A percentile compares a stretch with the other conserved stretches of the same genome.
phyloP scores from a whole-genome alignment of 2,797 vertebrate species.

The Premnoplex brunnescens region DNA sequence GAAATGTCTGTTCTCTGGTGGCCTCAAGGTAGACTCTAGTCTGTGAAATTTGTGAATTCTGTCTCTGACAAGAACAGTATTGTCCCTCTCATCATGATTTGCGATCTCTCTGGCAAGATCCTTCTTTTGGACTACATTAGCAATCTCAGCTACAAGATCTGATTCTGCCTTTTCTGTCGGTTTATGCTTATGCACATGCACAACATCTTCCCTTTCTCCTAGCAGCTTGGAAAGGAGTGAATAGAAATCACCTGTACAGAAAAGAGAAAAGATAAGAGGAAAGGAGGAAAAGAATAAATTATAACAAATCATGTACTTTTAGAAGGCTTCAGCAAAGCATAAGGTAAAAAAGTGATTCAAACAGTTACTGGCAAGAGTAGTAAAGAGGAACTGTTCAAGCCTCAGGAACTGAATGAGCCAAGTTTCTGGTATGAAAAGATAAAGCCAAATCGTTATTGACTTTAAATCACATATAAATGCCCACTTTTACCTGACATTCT shows the following conservation, averaged over 20 bases:
- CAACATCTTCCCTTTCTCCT: conserved; percentile 88
- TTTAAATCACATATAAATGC: neutral
- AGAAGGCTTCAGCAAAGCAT: conserved; percentile 13
- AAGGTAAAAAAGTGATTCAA: conserved; percentile 13
- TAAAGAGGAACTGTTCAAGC: neutral
- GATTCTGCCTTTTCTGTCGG: conserved; percentile 85
- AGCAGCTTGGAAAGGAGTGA: conserved; percentile 93
- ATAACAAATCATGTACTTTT: conserved; percentile 25
- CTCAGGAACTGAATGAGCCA: neutral
- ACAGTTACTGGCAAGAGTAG: neutral
- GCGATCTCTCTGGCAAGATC: conserved; percentile 81
- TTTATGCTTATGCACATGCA: conserved; percentile 85
- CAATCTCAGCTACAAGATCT: conserved; percentile 88
- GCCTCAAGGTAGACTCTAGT: conserved; percentile 86
- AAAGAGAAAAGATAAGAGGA: conserved; percentile 70
- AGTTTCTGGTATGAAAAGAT: neutral
- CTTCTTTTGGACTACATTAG: conserved; percentile 91
- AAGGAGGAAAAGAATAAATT: conserved; percentile 39
- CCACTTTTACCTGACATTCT: neutral
- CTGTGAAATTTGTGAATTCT: conserved; percentile 95
- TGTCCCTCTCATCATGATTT: conserved; percentile 77
- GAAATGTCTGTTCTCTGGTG: conserved; percentile 78
- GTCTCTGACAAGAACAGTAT: conserved; percentile 88
- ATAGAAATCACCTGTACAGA: conserved; percentile 92
- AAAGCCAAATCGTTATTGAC: neutral